These are phyloP conservation scores for Stenurella melanura DNA, from an alignment of 2,888 invertebrate genomes.

Conservation along the genomic window DNA sequence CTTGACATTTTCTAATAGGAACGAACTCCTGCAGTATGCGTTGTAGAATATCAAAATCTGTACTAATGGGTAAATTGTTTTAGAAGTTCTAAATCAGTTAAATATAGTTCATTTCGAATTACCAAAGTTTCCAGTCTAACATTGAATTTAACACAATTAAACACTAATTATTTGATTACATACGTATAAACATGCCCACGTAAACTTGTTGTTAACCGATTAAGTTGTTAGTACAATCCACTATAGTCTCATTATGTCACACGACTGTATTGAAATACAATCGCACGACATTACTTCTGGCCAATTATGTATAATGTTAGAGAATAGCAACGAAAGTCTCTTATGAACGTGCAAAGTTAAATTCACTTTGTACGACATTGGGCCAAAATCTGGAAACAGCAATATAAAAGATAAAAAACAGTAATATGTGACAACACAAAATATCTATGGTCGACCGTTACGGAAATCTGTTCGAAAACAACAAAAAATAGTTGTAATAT, in stretches of 20 bases:
- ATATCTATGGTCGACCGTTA: too few relatives aligned
- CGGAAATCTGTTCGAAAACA: too few relatives aligned
- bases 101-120: background rate
- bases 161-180: background rate
- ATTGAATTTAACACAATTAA: background rate
- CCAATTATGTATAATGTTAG: too few relatives aligned
- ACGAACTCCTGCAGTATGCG: background rate
- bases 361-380: too few relatives aligned
- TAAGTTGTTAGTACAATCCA: background rate
- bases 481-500: too few relatives aligned
- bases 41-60: background rate
- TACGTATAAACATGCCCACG: background rate
- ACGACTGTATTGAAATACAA: background rate
- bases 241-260: background rate
- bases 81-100: background rate
- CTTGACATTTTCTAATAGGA: background rate
- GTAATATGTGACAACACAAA: too few relatives aligned
- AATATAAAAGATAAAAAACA: too few relatives aligned
- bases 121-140: background rate
- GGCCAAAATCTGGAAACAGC: too few relatives aligned
- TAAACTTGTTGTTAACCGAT: background rate
- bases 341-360: too few relatives aligned
- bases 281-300: too few relatives aligned
- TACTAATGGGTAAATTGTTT: background rate
- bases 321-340: too few relatives aligned